Percentiles rank a stretch among this genome's conserved stretches.
phyloP scores from a whole-genome alignment of 2,113 vertebrate genomes.

The Bubo blakistoni region DNA sequence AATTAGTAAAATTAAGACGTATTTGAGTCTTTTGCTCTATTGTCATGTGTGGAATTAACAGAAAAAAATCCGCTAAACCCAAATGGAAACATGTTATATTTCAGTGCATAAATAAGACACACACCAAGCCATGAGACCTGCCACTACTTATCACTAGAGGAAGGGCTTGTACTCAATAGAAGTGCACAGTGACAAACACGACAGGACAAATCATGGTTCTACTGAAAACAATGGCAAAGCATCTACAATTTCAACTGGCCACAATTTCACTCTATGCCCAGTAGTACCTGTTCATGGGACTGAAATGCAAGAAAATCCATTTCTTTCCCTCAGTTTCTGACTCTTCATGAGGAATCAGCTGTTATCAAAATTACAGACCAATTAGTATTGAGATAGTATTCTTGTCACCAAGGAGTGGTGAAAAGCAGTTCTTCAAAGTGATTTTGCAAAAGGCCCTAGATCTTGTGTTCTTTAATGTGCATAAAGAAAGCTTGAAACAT shows the following conservation, averaged over 20 bases:
- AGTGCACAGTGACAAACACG: not conserved
- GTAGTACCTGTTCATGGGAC: not conserved
- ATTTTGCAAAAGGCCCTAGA: not conserved
- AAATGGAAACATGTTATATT: constrained; percentile 40
- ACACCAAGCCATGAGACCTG: not conserved
- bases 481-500: not conserved
- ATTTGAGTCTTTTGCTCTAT: constrained; percentile 30
- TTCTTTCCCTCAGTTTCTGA: not conserved
- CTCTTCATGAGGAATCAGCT: not conserved
- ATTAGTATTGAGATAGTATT: not conserved
- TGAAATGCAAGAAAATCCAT: not conserved
- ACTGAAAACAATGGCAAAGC: not conserved
- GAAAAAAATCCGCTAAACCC: not conserved
- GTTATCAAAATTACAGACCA: not conserved
- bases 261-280: not conserved
- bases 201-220: not conserved
- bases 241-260: not conserved
- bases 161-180: not conserved
- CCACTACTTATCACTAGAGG: not conserved
- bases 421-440: not conserved
- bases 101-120: not conserved
- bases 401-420: not conserved
- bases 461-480: not conserved
- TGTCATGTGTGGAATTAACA: constrained; percentile 34
- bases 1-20: constrained; percentile 52